These are phyloP conservation scores for Gobionotothen gibberifrons DNA, from an alignment of 2,797 vertebrate species.

Conservation along the genomic window DNA sequence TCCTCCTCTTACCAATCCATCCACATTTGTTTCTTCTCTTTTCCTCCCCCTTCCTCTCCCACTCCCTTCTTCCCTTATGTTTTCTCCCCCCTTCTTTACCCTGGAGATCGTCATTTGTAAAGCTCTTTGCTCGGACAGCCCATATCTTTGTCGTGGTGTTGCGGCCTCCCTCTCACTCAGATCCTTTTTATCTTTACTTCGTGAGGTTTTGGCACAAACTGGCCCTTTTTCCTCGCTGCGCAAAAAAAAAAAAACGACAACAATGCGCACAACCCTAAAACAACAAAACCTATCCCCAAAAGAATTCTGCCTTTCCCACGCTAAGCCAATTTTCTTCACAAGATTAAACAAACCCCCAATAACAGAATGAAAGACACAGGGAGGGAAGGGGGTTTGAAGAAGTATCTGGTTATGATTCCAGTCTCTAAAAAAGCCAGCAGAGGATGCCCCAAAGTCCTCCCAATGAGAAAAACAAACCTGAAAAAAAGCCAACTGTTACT, in stretches of 20 bases:
- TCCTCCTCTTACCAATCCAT: conserved; percentile 62
- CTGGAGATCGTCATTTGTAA: conserved; percentile 84
- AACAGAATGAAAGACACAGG: conserved; percentile 77
- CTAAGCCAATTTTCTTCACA: conserved; percentile 82
- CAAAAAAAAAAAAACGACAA: conserved; percentile 41
- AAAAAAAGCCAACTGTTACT: conserved; percentile 82
- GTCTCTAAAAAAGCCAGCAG: conserved; percentile 68
- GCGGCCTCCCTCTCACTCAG: conserved; percentile 79
- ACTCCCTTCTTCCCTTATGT: conserved; percentile 48
- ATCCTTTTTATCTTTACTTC: conserved; percentile 80
- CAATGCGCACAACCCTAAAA: conserved; percentile 77
- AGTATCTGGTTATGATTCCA: conserved; percentile 85
- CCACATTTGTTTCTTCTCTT: conserved; percentile 74
- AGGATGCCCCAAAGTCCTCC: conserved; percentile 84
- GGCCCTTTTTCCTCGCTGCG: conserved; percentile 73
- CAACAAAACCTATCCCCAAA: conserved; percentile 79
- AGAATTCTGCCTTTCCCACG: conserved; percentile 84
- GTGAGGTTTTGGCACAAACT: conserved; percentile 85
- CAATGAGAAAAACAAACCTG: conserved; percentile 80
- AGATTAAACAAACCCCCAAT: conserved; percentile 84
- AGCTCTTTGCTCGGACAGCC: conserved; percentile 81
- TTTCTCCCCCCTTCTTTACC: conserved; percentile 55
- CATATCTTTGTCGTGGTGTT: conserved; percentile 84
- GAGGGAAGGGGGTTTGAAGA: conserved; percentile 21
- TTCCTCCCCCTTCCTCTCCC: conserved; percentile 42